A percentile compares a stretch with the other conserved stretches of the same genome.
These are phyloP conservation scores for Lumbricus terrestris DNA, from an alignment of 2,888 invertebrate species.

Conservation along the genomic window DNA sequence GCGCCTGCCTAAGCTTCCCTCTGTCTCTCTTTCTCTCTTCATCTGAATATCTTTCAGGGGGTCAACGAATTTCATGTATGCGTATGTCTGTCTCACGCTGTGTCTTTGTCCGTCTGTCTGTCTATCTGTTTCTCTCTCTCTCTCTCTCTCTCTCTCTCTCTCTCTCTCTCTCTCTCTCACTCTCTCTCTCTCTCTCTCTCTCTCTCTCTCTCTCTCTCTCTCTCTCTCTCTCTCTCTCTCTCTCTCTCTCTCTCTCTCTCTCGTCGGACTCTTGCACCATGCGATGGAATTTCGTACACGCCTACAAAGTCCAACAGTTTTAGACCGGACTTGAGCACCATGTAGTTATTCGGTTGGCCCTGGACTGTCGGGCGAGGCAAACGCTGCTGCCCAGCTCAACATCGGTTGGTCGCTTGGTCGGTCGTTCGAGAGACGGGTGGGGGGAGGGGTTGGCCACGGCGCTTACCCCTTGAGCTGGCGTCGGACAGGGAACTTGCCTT, in stretches of 20 bases:
- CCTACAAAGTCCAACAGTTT: neutral
- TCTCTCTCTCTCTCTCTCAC: neutral
- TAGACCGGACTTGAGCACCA: neutral
- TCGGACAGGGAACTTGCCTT: no score
- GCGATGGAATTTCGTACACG: neutral
- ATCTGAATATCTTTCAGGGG: neutral
- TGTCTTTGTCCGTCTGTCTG: neutral
- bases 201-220: neutral
- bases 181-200: neutral
- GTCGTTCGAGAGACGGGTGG: neutral
- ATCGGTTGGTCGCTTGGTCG: neutral
- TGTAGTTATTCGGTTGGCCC: neutral
- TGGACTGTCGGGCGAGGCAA: neutral
- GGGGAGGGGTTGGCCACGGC: neutral
- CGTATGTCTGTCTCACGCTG: neutral
- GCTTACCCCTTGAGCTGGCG: neutral
- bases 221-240: neutral
- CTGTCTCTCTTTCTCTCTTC: neutral
- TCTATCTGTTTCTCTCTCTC: neutral
- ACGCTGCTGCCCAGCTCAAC: neutral
- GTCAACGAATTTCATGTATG: no score
- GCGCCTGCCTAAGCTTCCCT: no score
- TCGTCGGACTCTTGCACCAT: neutral
- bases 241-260: neutral
- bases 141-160: neutral